Evolutionary conservation across 1,140 invertebrate species (phyloP), one percentile per base, ranked within the genome.

Genomic region (Drosophila nannoptera): DNA sequence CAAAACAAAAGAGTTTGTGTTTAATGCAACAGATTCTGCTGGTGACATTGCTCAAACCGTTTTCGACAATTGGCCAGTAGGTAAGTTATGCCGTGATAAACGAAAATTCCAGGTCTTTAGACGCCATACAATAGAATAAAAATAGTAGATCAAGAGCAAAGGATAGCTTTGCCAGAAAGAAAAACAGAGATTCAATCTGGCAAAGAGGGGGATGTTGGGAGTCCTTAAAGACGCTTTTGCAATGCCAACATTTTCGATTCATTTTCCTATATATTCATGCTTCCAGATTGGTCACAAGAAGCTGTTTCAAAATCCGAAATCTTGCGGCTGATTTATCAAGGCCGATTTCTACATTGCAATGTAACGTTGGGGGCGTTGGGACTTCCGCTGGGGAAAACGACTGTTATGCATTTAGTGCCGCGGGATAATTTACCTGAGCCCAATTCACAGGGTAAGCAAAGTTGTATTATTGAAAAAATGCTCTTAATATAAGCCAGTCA

Each of bases 341-440:
- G 98, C 70, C 93, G 98, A 81, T 99, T 99, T 93, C 92, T 99
- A 86, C 98, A 99, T 92, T 98, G 98, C 91, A 99, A 99, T 92
- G 98, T 99, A 81, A 99, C 98, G 77, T 93, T 99, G 88, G 97
- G 97, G 89, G 98, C 98, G 75, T 93, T 99, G 84, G 97, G 97
- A 87, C 93, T 99, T 90, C 97, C 97, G 70, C 94, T 96, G 78
- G 97, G 97, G 77, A 98, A 97, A 91, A 99, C 98, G 76, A 98
- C 97, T 89, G 98, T 99, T 86, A 99, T 99, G 98, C 98, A 99
- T 93, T 94, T 99, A 78, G 98, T 99, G 88, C 97, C 98, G 75
- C 93, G 98, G 91, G 98, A 99, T 92, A 99, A 98, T 91, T 93
- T 99, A 90, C 98, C 98, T 82, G 98, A 99, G 92, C 98, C 98